Evolutionary conservation across 2,888 invertebrate species (phyloP).

Genomic region (Hymenopus coronatus): DNA sequence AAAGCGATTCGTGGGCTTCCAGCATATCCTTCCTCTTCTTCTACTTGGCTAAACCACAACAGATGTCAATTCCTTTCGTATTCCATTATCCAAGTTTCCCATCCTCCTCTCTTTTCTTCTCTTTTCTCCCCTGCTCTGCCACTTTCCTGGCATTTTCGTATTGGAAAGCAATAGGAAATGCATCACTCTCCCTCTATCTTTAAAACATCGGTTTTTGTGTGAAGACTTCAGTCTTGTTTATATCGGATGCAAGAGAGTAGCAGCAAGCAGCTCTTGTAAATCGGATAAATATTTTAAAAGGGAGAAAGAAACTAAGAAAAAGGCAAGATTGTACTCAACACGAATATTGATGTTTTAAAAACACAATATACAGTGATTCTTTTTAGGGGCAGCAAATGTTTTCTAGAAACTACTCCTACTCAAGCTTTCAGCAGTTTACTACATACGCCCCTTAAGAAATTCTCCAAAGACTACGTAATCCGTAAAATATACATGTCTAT

Average conservation of each 20-base stretch:
- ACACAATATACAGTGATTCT: background rate
- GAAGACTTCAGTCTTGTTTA: slow-evolving; percentile 1
- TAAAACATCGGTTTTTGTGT: slow-evolving; percentile 19
- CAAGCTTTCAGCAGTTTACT: too few relatives aligned
- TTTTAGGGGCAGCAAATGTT: background rate
- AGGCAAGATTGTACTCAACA: background rate
- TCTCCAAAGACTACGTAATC: too few relatives aligned
- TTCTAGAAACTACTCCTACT: background rate
- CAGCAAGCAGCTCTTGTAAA: background rate
- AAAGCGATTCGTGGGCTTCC: background rate
- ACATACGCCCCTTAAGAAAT: too few relatives aligned
- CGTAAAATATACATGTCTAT: too few relatives aligned
- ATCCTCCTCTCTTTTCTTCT: background rate
- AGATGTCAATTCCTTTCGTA: slow-evolving; percentile 27
- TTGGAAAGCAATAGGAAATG: slow-evolving; percentile 28
- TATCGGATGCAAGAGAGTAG: background rate
- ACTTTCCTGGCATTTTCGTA: slow-evolving; percentile 21
- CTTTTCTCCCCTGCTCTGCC: slow-evolving; percentile 2
- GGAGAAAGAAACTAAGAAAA: background rate
- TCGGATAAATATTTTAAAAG: slow-evolving; percentile 1
- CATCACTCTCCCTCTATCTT: slow-evolving; percentile 22
- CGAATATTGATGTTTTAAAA: background rate
- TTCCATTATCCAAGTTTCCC: slow-evolving; percentile 8
- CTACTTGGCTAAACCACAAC: slow-evolving; percentile 26
- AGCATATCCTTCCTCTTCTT: slow-evolving; percentile 11